Evolutionary conservation across 1,140 invertebrate genomes (phyloP).

Genomic region (Cotesia chilonis): DNA sequence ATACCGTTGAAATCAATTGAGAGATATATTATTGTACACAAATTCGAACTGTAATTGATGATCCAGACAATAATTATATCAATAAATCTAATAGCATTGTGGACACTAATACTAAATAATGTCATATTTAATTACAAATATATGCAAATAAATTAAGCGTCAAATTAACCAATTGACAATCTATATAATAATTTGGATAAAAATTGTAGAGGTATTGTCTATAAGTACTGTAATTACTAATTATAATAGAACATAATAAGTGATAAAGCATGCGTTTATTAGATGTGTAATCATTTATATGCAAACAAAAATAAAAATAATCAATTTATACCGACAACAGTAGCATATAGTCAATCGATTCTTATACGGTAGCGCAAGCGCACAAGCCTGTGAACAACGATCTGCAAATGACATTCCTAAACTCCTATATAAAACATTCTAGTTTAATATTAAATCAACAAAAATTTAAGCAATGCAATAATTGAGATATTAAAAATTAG

Average conservation of each 20-base stretch:
- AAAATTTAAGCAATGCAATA: constrained; percentile 10
- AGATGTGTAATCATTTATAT: not conserved
- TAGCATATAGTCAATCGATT: constrained; percentile 7
- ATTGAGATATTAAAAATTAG: not conserved
- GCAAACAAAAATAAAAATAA: not conserved
- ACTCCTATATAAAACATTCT: not conserved
- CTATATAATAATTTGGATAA: not conserved
- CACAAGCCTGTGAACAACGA: not conserved
- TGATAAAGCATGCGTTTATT: not conserved
- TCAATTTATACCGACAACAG: constrained; percentile 4
- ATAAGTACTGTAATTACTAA: constrained; percentile 2
- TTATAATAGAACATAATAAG: not conserved
- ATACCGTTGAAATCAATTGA: too few relatives aligned
- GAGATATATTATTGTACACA: too few relatives aligned
- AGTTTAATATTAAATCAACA: not conserved
- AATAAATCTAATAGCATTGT: too few relatives aligned
- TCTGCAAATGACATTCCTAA: constrained; percentile 12
- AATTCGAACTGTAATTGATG: too few relatives aligned
- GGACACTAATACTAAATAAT: too few relatives aligned
- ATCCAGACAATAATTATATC: too few relatives aligned
- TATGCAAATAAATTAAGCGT: not conserved
- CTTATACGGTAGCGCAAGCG: not conserved
- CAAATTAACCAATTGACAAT: not conserved
- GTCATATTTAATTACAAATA: not conserved
- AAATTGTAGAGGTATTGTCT: not conserved